Conservation (phyloP, 2,113 vertebrate genomes). For the Dolichotis patagonum region DNA sequence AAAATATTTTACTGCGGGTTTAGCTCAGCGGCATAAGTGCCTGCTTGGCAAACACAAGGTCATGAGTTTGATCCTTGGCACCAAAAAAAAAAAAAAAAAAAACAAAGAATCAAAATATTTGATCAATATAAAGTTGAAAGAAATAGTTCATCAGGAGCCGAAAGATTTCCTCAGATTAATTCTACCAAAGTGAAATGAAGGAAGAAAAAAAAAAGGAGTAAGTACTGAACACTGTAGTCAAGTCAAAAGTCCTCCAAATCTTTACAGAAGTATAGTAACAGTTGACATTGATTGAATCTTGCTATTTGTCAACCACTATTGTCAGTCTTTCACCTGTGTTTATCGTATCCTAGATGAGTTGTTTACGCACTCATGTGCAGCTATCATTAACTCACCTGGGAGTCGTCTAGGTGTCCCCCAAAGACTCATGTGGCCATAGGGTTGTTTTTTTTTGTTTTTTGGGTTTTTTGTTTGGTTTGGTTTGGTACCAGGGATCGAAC, state of each 20-base stretch:
- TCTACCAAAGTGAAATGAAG: neutral
- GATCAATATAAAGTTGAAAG: neutral
- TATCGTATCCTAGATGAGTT: neutral
- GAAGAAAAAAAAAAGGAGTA: neutral
- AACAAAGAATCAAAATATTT: neutral
- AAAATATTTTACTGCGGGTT: neutral
- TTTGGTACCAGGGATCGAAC: too few relatives aligned
- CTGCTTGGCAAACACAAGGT: too few relatives aligned
- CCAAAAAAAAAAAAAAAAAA: neutral
- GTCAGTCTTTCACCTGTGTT: neutral
- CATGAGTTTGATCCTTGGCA: too few relatives aligned
- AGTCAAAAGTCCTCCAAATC: neutral
- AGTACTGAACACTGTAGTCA: neutral
- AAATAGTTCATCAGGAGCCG: neutral
- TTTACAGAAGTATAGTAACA: neutral
- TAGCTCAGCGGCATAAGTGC: too few relatives aligned
- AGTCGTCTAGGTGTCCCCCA: too few relatives aligned
- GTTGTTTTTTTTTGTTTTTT: too few relatives aligned
- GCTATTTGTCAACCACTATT: neutral
- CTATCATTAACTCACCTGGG: neutral
- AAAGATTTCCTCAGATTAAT: conserved; percentile 1
- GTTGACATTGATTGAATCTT: neutral
- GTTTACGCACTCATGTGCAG: neutral
- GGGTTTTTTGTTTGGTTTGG: too few relatives aligned
- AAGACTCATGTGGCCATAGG: too few relatives aligned